A percentile compares a stretch with the other conserved stretches of the same genome.
These are phyloP conservation scores for Saccostrea glomerata DNA, from an alignment of 1,140 invertebrate genomes.

Conservation along the genomic window DNA sequence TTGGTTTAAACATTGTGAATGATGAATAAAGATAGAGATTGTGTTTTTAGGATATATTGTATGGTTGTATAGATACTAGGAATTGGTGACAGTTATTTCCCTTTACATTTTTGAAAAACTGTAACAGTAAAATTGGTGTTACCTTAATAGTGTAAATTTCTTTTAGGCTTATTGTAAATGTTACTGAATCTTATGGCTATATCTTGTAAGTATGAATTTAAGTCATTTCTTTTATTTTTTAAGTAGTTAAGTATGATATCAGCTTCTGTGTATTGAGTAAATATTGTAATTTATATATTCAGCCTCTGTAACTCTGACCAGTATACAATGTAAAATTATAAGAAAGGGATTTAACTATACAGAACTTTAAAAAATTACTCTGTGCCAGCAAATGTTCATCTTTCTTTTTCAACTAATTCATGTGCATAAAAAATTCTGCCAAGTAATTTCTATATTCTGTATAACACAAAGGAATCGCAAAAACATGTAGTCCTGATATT, in stretches of 20 bases:
- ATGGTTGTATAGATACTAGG: conserved; percentile 2
- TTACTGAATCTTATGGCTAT: neutral
- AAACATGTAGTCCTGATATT: too few relatives aligned
- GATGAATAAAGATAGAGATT: neutral
- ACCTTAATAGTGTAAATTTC: neutral
- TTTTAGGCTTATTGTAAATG: neutral
- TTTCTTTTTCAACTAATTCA: too few relatives aligned
- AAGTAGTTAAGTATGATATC: neutral
- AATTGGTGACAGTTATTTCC: neutral
- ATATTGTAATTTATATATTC: neutral
- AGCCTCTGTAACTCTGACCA: neutral
- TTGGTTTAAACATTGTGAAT: neutral
- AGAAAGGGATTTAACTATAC: neutral
- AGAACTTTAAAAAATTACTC: too few relatives aligned
- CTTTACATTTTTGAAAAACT: neutral
- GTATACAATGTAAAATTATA: neutral
- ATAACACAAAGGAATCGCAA: too few relatives aligned
- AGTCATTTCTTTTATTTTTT: neutral
- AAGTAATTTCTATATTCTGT: too few relatives aligned
- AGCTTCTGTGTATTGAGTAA: neutral
- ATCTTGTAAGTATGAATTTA: neutral
- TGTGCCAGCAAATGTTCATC: too few relatives aligned
- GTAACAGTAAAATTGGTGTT: neutral
- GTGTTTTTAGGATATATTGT: neutral
- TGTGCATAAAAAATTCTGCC: too few relatives aligned